Base-by-base conservation (phyloP, 1,140 invertebrate species). In the Aradophagus sp. region DNA sequence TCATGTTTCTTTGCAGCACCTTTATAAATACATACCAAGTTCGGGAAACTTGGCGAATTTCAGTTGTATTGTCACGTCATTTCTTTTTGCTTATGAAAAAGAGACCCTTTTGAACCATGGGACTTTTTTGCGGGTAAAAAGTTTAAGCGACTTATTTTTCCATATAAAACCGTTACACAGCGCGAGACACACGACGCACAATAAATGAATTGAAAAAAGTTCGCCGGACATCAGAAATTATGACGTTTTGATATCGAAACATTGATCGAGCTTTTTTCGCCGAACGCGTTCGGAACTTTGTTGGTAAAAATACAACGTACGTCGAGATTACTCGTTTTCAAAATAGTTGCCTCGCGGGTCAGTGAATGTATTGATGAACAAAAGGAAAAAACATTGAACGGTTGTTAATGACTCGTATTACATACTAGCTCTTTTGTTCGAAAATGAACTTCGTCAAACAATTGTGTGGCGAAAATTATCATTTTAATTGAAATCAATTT, bases 11-110 rank as follows among this genome's bases (percentile, higher is more conserved):
- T 50, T 29, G 31, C 26, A 2, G 32, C 44, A 56, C 48, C 36
- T 70, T 70, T 58, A 52, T 58, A 70, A 70, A 63, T 58, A 71
- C 67, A 8, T 41, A 63, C 35, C 6, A 17, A 58, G 52, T 56
- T 56, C 13, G 58, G 20, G 6, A 45, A 70, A 56, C 32, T 39
- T 52, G 20, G 35, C 35, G 11, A 67, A 69, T 17, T 69, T 69
- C 15, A 11, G 29, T 12, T 16, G 58, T 55, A 68, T 59, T 53
- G 65, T 67, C 53, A 26, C 26, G 52, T 41, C 50, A 13, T 63
- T 62, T 36, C 52, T 58, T 63, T 44, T 52, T 38, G 44, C 14
- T 15, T 13, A 23, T 34, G 52, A 71, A 63, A 63, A 63, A 71
- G 59, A 55, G 23, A 13, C 56, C 58, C 56, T 62, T 62, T 29